phyloP scores from a whole-genome alignment of 2,113 vertebrate genomes.

The Nothoprocta perdicaria region DNA sequence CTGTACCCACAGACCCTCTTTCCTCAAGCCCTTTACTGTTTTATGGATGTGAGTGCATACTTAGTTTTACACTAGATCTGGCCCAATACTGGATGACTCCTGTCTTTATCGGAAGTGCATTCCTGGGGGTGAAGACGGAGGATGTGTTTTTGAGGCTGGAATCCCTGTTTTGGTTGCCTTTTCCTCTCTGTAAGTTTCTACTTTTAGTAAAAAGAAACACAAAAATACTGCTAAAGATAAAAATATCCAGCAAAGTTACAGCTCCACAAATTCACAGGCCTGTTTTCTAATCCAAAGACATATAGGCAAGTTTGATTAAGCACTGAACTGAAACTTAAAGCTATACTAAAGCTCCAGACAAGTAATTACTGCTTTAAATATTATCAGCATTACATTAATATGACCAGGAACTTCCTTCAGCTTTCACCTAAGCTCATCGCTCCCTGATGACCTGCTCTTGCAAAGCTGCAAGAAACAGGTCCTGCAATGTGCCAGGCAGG shows the following conservation, averaged over 20 bases:
- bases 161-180: background rate
- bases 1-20: background rate
- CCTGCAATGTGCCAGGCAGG: background rate
- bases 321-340: background rate
- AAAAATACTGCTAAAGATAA: background rate
- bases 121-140: rapidly evolving
- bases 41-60: background rate
- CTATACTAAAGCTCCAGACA: background rate
- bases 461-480: background rate
- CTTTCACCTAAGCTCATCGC: background rate
- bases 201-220: background rate
- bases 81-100: background rate
- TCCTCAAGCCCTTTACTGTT: background rate
- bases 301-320: background rate
- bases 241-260: background rate
- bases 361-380: background rate
- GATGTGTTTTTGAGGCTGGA: background rate
- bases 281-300: background rate
- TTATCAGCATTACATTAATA: background rate
- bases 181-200: background rate
- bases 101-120: background rate
- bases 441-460: background rate
- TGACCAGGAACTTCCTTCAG: background rate
- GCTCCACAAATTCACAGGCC: background rate
- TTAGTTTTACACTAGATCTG: background rate